phyloP scores from a whole-genome alignment of 2,888 invertebrate genomes.

The Lottia scabra region DNA sequence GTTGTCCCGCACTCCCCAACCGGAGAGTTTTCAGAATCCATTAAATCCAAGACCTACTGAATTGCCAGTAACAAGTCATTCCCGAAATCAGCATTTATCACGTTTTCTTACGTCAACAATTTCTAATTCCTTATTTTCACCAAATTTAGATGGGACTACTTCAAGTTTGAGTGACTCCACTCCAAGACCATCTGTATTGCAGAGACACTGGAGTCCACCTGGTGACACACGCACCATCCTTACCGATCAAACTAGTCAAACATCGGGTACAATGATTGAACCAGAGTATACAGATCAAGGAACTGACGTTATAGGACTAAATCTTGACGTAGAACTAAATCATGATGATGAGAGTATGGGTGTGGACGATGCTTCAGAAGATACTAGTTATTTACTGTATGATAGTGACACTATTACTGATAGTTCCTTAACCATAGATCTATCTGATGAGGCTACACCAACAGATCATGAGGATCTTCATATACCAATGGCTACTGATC shows the following conservation, averaged over 20 bases:
- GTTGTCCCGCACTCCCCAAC: not conserved
- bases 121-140: not conserved
- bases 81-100: not conserved
- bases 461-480: not conserved
- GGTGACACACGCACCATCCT: not conserved
- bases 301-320: conserved; percentile 31
- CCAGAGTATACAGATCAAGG: conserved; percentile 32
- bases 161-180: not conserved
- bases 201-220: conserved; percentile 8
- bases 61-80: not conserved
- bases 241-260: conserved; percentile 34
- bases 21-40: not conserved
- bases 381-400: not conserved
- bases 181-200: not conserved
- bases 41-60: not conserved
- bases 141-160: conserved; percentile 3
- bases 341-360: not conserved
- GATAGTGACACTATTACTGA: not conserved
- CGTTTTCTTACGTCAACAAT: not conserved
- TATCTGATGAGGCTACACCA: not conserved
- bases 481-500: too few species aligned
- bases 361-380: conserved; percentile 1
- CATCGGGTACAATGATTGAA: conserved; percentile 27
- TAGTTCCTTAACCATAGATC: not conserved
- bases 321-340: not conserved